Conservation (phyloP, 92 coral and sea anemone species). For the Pocillopora meandrina region DNA sequence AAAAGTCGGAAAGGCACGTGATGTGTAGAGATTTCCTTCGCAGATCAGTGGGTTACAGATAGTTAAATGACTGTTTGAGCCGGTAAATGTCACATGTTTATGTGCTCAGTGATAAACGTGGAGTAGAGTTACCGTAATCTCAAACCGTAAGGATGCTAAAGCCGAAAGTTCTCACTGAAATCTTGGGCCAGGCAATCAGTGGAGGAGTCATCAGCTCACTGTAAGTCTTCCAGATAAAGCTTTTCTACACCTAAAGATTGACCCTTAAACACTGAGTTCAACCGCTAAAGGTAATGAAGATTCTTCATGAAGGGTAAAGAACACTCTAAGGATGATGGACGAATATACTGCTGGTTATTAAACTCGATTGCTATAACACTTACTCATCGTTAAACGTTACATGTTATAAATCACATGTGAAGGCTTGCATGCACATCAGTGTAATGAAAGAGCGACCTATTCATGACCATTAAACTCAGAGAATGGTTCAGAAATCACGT, state of each 20-base stretch:
- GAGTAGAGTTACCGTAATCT: constrained; percentile 79
- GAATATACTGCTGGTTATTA: neutral
- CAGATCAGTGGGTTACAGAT: neutral
- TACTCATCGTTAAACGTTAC: too few species aligned
- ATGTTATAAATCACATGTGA: too few species aligned
- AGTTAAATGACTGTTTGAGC: neutral
- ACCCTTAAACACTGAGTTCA: neutral
- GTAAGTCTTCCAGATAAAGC: constrained; percentile 53
- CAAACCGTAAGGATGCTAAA: constrained; percentile 87
- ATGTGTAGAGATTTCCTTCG: neutral
- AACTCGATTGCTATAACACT: too few species aligned
- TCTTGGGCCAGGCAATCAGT: constrained; percentile 88
- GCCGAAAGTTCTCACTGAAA: constrained; percentile 92
- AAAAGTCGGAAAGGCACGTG: constrained; percentile 14
- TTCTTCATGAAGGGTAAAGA: neutral
- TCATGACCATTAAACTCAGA: too few species aligned
- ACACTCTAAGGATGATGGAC: neutral
- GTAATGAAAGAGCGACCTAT: too few species aligned
- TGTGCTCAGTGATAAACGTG: constrained; percentile 34
- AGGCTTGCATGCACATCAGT: too few species aligned
- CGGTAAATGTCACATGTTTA: constrained; percentile 60
- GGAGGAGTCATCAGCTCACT: constrained; percentile 90
- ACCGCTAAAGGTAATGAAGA: neutral
- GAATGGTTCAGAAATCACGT: too few species aligned
- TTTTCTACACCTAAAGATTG: too few species aligned